phyloP scores from a whole-genome alignment of 2,797 vertebrate genomes.

The Allobates femoralis region DNA sequence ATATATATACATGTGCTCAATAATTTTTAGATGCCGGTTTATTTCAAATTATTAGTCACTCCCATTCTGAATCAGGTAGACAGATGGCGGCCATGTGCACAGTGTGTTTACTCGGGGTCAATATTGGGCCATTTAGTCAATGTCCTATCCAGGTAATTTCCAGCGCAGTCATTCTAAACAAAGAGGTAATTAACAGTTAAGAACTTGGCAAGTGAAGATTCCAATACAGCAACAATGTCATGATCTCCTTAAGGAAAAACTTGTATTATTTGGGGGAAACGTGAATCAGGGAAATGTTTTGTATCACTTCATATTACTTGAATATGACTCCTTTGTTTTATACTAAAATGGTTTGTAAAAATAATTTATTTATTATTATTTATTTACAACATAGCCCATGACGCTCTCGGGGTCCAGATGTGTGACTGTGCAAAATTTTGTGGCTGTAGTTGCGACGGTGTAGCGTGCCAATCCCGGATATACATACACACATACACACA shows the following conservation, averaged over 20 bases:
- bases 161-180: slow-evolving; percentile 38
- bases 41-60: neutral
- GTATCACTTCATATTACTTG: neutral
- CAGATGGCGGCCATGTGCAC: slow-evolving; percentile 4
- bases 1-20: neutral
- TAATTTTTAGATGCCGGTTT: neutral
- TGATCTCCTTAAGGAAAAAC: neutral
- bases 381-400: too few relatives aligned
- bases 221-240: slow-evolving; percentile 40
- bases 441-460: too few relatives aligned
- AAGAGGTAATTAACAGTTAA: slow-evolving; percentile 31
- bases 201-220: slow-evolving; percentile 38
- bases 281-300: neutral
- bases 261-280: neutral
- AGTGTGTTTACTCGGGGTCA: neutral
- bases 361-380: too few relatives aligned
- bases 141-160: slow-evolving; percentile 30
- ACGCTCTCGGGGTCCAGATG: too few relatives aligned
- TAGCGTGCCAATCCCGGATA: too few relatives aligned
- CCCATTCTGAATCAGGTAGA: neutral
- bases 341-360: neutral
- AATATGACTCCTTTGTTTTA: neutral
- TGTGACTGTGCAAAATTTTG: too few relatives aligned
- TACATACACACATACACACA: too few relatives aligned
- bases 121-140: slow-evolving; percentile 17